Conservation (phyloP, 2,113 vertebrate genomes). For the Panthera uncia region DNA sequence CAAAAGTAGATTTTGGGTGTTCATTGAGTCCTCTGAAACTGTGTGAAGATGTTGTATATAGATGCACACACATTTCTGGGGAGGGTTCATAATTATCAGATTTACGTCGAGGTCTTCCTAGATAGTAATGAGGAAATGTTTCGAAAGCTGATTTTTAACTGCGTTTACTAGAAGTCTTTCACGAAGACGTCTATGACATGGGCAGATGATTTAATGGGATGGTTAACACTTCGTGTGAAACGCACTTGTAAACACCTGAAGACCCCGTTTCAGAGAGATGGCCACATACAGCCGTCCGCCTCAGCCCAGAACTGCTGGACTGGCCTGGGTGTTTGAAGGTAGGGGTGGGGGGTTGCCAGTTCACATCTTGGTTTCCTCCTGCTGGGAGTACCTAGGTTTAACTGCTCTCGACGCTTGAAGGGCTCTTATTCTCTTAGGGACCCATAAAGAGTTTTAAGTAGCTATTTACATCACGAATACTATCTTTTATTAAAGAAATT, state of each 20-base stretch:
- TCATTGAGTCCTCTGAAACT: neutral
- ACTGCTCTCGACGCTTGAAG: neutral
- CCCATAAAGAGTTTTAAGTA: neutral
- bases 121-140: neutral
- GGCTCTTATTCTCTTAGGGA: neutral
- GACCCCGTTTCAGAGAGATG: neutral
- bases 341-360: neutral
- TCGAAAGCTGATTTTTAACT: neutral
- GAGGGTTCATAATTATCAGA: neutral
- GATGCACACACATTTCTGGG: neutral
- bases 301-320: neutral
- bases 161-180: neutral
- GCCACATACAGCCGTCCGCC: neutral
- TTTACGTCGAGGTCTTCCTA: neutral
- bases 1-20: neutral
- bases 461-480: neutral
- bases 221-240: neutral
- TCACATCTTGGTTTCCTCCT: neutral
- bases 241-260: neutral
- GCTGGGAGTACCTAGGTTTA: neutral
- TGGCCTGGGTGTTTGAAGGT: neutral
- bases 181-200: neutral
- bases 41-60: neutral
- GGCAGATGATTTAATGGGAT: neutral
- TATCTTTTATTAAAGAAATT: conserved; percentile 6